A percentile compares a stretch with the other conserved stretches of the same genome.
Conservation (phyloP, 2,888 invertebrate genomes). For the Lepeophtheirus nordmannii region DNA sequence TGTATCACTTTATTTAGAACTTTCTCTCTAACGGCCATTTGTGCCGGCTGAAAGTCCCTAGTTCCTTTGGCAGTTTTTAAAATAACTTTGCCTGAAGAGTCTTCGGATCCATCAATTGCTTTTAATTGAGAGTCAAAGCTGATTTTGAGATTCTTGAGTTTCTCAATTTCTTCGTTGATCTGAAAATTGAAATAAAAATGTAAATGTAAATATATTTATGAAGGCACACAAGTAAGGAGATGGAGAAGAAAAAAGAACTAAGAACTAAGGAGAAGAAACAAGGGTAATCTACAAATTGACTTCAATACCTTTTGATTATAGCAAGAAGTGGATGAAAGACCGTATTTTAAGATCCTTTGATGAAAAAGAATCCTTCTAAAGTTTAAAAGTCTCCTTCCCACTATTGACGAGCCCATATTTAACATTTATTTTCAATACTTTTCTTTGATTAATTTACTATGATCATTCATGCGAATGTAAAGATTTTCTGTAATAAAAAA, state of each 20-base stretch:
- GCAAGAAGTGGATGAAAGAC: too few relatives aligned
- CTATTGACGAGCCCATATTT: too few relatives aligned
- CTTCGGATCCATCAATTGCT: conserved; percentile 32
- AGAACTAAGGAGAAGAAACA: not conserved
- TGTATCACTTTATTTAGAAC: conserved; percentile 69
- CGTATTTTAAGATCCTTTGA: too few relatives aligned
- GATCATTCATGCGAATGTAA: too few relatives aligned
- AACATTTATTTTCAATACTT: too few relatives aligned
- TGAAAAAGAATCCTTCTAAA: too few relatives aligned
- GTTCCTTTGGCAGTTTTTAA: conserved; percentile 46
- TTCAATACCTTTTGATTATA: too few relatives aligned
- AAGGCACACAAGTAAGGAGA: not conserved
- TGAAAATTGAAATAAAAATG: conserved; percentile 33
- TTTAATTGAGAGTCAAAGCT: conserved; percentile 38
- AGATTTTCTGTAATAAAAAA: too few relatives aligned
- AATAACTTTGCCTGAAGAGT: conserved; percentile 36
- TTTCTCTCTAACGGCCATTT: conserved; percentile 74
- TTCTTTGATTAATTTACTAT: too few relatives aligned
- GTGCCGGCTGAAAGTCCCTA: conserved; percentile 79
- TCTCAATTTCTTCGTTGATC: conserved; percentile 71
- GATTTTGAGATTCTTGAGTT: conserved; percentile 61
- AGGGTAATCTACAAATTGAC: too few relatives aligned
- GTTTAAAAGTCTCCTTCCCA: too few relatives aligned
- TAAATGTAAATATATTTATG: not conserved
- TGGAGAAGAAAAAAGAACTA: not conserved